A percentile compares a stretch with the other conserved stretches of the same genome.
Conservation (phyloP, 2,797 vertebrate species). For the Carduelis carduelis region DNA sequence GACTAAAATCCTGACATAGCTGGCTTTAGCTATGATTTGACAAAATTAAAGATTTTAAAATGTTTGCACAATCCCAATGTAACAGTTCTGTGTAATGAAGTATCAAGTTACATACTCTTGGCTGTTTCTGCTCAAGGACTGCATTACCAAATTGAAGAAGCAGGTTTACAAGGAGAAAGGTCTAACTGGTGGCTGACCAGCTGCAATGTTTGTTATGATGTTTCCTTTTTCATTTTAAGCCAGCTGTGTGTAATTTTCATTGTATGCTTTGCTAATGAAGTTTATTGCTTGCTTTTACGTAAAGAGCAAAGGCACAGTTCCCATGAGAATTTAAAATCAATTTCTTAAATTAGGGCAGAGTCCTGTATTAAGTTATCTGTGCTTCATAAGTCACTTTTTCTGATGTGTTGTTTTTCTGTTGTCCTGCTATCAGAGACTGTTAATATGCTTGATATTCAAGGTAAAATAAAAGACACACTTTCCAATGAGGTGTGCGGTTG, state of each 20-base stretch:
- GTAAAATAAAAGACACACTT: slow-evolving; percentile 65
- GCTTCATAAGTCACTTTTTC: slow-evolving; percentile 43
- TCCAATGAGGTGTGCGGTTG: not conserved
- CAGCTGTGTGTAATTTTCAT: slow-evolving; percentile 53
- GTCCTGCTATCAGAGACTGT: slow-evolving; percentile 40
- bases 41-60: not conserved
- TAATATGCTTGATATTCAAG: slow-evolving; percentile 68
- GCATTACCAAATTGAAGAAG: not conserved
- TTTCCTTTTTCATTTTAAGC: slow-evolving; percentile 60
- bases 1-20: not conserved
- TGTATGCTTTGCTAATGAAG: slow-evolving; percentile 52
- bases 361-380: slow-evolving; percentile 26
- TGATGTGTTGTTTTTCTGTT: slow-evolving; percentile 45
- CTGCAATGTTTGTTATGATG: slow-evolving; percentile 32
- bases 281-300: slow-evolving; percentile 35
- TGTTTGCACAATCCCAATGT: not conserved
- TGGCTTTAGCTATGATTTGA: not conserved
- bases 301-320: slow-evolving; percentile 25
- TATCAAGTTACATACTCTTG: slow-evolving; percentile 8
- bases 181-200: slow-evolving; percentile 31
- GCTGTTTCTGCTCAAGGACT: slow-evolving; percentile 20
- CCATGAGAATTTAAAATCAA: not conserved
- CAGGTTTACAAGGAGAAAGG: slow-evolving; percentile 29
- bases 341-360: slow-evolving; percentile 61
- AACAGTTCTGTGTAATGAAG: not conserved